Evolutionary conservation across 2,113 vertebrate species (phyloP).

Genomic region (Brienomyrus brachyistius): DNA sequence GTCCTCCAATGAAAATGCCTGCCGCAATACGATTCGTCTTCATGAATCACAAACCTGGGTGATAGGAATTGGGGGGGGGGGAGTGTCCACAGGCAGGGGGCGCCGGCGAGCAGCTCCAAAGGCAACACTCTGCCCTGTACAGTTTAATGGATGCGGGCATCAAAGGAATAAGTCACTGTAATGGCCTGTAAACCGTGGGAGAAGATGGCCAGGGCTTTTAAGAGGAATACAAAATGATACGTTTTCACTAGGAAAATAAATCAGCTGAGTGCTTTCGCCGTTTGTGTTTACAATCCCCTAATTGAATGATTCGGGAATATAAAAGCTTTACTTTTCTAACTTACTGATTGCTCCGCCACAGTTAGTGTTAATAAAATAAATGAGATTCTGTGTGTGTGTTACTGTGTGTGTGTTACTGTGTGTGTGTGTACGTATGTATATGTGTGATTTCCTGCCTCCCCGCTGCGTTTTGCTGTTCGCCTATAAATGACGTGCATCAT

Average conservation of each 20-base stretch:
- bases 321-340: slow-evolving; percentile 48
- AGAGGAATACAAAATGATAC: slow-evolving; percentile 77
- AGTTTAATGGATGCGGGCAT: slow-evolving; percentile 54
- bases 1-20: slow-evolving; percentile 3
- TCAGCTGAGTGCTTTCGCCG: slow-evolving; percentile 61
- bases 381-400: not conserved
- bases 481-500: not conserved
- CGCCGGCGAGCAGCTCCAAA: not conserved
- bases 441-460: not conserved
- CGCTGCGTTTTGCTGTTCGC: not conserved
- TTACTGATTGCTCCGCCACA: slow-evolving; percentile 35
- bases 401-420: not conserved
- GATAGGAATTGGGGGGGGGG: not conserved
- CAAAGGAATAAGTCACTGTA: slow-evolving; percentile 71
- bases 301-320: slow-evolving; percentile 68
- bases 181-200: slow-evolving; percentile 76
- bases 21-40: not conserved
- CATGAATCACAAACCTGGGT: not conserved
- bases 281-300: slow-evolving; percentile 69
- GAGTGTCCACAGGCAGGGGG: slow-evolving; percentile 1
- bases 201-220: slow-evolving; percentile 79
- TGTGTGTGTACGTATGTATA: not conserved
- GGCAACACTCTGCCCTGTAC: slow-evolving; percentile 43
- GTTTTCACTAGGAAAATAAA: slow-evolving; percentile 72
- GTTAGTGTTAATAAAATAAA: slow-evolving; percentile 11